Evolutionary conservation across 2,888 invertebrate species (phyloP).

Genomic region (Euspilapteryx auroguttella): DNA sequence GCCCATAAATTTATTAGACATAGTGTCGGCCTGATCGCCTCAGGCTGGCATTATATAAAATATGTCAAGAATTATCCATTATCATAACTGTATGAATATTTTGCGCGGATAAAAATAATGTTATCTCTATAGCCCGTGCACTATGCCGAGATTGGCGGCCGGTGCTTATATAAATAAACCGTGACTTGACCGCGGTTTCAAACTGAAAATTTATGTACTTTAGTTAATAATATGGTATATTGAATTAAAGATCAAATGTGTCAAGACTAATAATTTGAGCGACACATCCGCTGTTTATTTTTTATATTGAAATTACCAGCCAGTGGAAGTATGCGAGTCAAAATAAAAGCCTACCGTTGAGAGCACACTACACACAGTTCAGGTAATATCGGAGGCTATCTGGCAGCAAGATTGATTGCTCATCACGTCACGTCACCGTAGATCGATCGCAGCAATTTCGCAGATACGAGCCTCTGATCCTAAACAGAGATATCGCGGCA

Average conservation of each 20-base stretch:
- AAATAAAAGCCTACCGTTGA: too few species aligned
- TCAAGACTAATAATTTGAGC: too few species aligned
- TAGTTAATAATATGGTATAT: too few species aligned
- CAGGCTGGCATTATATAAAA: slow-evolving; percentile 53
- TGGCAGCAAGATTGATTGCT: slow-evolving; percentile 4
- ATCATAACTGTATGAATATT: slow-evolving; percentile 37
- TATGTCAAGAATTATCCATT: slow-evolving; percentile 59
- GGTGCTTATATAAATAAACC: slow-evolving; percentile 7
- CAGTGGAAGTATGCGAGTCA: too few species aligned
- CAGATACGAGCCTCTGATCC: slow-evolving; percentile 34
- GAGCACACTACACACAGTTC: too few species aligned
- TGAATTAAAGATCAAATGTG: too few species aligned
- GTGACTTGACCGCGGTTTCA: too few species aligned
- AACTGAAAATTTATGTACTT: too few species aligned
- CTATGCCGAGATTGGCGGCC: slow-evolving; percentile 13
- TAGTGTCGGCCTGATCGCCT: slow-evolving; percentile 50
- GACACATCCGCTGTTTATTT: too few species aligned
- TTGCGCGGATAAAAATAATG: slow-evolving; percentile 30
- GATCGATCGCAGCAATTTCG: slow-evolving; percentile 29
- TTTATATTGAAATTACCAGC: too few species aligned
- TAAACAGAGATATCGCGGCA: slow-evolving; percentile 45
- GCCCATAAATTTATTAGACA: slow-evolving; percentile 61
- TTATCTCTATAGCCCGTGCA: slow-evolving; percentile 17
- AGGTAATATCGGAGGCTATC: too few species aligned
- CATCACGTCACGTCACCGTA: slow-evolving; percentile 12